These are phyloP conservation scores for Lochmaea capreae DNA, from an alignment of 2,888 invertebrate genomes.

Conservation along the genomic window DNA sequence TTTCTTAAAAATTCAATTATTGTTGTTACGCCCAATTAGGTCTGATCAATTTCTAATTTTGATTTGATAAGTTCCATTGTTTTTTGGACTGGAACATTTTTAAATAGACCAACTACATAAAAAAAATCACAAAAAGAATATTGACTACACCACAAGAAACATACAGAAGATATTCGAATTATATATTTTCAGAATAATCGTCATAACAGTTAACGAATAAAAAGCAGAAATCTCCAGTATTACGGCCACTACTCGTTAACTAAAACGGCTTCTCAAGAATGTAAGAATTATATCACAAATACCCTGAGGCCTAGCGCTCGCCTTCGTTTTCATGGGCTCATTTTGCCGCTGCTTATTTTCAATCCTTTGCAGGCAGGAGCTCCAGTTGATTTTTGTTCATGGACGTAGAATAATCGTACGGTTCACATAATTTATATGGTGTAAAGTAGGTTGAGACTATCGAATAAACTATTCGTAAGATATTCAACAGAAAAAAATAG, in stretches of 20 bases:
- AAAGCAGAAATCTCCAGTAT: conserved; percentile 6
- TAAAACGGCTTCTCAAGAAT: conserved; percentile 23
- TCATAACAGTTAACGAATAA: conserved; percentile 4
- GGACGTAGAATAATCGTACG: not conserved
- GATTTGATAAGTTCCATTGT: too few species aligned
- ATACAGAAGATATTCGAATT: not conserved
- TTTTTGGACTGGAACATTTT: too few species aligned
- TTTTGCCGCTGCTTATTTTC: conserved; percentile 9
- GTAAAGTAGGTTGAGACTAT: not conserved
- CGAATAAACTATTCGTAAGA: not conserved
- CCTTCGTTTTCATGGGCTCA: conserved; percentile 12
- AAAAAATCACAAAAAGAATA: too few species aligned
- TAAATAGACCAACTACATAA: too few species aligned
- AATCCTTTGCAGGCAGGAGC: not conserved
- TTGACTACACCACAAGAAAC: too few species aligned
- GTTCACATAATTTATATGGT: conserved; percentile 1
- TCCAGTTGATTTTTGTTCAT: conserved; percentile 1
- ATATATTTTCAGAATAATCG: not conserved
- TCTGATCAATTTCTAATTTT: too few species aligned
- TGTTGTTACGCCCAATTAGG: too few species aligned
- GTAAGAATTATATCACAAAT: conserved; percentile 25
- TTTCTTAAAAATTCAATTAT: too few species aligned
- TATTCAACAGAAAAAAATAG: not conserved
- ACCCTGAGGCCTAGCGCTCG: conserved; percentile 19
- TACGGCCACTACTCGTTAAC: not conserved